A percentile compares a stretch with the other conserved stretches of the same genome.
Conservation (phyloP, 2,797 vertebrate species). For the Meda fulgida region DNA sequence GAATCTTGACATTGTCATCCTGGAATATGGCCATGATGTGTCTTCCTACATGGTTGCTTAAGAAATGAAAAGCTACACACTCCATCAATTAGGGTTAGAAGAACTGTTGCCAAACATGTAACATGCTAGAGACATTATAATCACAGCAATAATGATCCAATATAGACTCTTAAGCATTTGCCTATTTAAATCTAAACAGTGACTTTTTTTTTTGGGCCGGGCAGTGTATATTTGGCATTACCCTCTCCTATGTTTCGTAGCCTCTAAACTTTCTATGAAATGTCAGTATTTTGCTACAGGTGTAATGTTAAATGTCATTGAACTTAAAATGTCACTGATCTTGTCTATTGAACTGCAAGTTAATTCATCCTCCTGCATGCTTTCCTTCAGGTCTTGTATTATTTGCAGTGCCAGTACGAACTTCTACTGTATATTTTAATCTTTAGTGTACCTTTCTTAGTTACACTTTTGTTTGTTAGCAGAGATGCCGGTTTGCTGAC, state of each 20-base stretch:
- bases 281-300: conserved; percentile 4
- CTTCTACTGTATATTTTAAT: background rate
- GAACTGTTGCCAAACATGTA: too few relatives aligned
- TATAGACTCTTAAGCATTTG: too few relatives aligned
- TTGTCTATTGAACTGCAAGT: conserved; percentile 9
- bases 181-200: too few relatives aligned
- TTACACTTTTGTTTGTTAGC: background rate
- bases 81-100: too few relatives aligned
- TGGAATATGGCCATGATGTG: too few relatives aligned
- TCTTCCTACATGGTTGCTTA: too few relatives aligned
- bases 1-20: too few relatives aligned
- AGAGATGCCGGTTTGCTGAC: background rate
- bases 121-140: too few relatives aligned
- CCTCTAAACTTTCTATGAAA: conserved; percentile 6
- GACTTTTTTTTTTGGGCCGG: too few relatives aligned
- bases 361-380: background rate
- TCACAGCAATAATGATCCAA: too few relatives aligned
- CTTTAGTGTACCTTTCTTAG: background rate
- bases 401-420: background rate
- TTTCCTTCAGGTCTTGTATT: conserved; percentile 12
- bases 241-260: background rate
- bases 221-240: background rate
- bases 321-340: conserved; percentile 29
- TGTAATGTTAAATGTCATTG: conserved; percentile 33
- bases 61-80: too few relatives aligned